Conservation (phyloP, 2,888 invertebrate genomes). For the Sceliomorpha sp. region DNA sequence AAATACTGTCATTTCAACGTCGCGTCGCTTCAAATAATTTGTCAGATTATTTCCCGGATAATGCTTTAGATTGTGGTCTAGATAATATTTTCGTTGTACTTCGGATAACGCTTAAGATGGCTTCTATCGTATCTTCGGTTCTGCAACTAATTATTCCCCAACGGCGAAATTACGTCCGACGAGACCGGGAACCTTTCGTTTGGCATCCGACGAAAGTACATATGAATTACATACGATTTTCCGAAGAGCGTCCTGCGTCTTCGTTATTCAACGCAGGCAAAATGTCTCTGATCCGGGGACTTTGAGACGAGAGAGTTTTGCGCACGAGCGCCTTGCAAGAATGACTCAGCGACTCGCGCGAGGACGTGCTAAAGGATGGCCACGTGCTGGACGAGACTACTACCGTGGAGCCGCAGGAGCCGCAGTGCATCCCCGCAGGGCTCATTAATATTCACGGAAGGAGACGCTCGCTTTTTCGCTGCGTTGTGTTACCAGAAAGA, state of each 20-base stretch:
- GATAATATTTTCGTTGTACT: too few species aligned
- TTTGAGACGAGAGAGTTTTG: constrained; percentile 50
- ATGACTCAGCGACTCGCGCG: constrained; percentile 60
- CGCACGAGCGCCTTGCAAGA: constrained; percentile 59
- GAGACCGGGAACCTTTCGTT: constrained; percentile 21
- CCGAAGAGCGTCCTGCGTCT: constrained; percentile 10
- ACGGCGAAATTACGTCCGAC: too few species aligned
- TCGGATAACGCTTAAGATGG: too few species aligned
- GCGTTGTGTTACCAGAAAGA: constrained; percentile 72
- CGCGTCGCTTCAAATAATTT: too few species aligned
- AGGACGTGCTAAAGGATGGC: constrained; percentile 64
- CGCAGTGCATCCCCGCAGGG: constrained; percentile 59
- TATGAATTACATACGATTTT: background rate
- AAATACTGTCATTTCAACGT: too few species aligned
- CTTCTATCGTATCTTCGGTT: too few species aligned
- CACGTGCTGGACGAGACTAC: constrained; percentile 63
- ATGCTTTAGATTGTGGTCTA: too few species aligned
- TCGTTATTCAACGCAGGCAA: constrained; percentile 53
- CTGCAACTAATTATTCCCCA: too few species aligned
- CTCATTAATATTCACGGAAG: constrained; percentile 76
- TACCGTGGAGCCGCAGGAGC: constrained; percentile 52
- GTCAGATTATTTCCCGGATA: too few species aligned
- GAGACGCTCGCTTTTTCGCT: constrained; percentile 74
- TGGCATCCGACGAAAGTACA: constrained; percentile 8
- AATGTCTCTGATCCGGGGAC: constrained; percentile 51